Evolutionary conservation across 2,888 invertebrate species (phyloP).

Genomic region (Macroteleia sp.): DNA sequence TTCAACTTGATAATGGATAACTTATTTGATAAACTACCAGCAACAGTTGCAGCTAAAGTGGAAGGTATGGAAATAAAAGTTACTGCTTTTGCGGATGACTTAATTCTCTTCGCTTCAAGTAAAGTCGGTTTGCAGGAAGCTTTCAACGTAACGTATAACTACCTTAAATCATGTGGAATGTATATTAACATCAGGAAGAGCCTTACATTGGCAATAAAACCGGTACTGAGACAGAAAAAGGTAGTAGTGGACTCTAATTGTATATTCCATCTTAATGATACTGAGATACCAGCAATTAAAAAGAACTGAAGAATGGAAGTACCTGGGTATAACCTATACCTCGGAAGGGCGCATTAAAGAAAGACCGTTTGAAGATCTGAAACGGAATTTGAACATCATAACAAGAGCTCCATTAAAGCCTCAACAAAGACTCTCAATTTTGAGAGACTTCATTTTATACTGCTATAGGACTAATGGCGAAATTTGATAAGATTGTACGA

Average conservation of each 20-base stretch:
- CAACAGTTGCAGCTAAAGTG: neutral
- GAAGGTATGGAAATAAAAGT: constrained; percentile 9
- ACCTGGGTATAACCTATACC: constrained; percentile 39
- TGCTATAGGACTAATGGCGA: no score
- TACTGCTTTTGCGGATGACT: constrained; percentile 66
- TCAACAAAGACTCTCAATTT: constrained; percentile 52
- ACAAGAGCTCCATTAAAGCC: constrained; percentile 54
- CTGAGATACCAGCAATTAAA: neutral
- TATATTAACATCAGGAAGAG: constrained; percentile 70
- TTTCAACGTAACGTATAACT: constrained; percentile 22
- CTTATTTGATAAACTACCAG: neutral
- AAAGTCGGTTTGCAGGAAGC: constrained; percentile 68
- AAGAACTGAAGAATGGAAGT: constrained; percentile 25
- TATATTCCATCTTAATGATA: constrained; percentile 2
- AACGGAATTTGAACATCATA: constrained; percentile 46
- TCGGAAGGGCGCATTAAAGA: neutral
- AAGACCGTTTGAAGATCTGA: neutral
- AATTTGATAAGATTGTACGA: no score
- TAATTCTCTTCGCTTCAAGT: constrained; percentile 12
- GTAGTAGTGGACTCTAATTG: constrained; percentile 12
- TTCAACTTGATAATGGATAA: constrained; percentile 64
- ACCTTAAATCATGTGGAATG: constrained; percentile 64
- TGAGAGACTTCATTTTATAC: constrained; percentile 17
- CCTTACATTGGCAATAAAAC: constrained; percentile 10
- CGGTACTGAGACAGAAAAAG: constrained; percentile 54